Evolutionary conservation across 2,113 vertebrate species (phyloP), one percentile per base, ranked within the genome.

Genomic region (Holacanthus passer): DNA sequence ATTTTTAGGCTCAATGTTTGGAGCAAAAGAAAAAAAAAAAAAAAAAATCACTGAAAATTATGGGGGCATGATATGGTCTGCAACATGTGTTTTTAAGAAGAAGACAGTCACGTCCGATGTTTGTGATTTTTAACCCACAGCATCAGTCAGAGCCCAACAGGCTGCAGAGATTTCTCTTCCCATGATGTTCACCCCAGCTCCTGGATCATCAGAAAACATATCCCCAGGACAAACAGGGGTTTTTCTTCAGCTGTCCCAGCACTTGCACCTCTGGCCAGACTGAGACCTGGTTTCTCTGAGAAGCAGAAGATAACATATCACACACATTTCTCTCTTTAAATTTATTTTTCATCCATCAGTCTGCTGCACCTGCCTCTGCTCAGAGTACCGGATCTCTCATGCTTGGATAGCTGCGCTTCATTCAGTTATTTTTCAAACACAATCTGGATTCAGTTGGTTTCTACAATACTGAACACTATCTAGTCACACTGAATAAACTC

Each of bases 171-270:
- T 63, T 47, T n/a, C 5, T 70, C 59, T 60, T 41, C 27, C 29
- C 35, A 20, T 11, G 4, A 9, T 50, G 12, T 53, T 80, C 32
- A 86, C 1, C 16, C n/a, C 3, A 79, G 31, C 58, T 88, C 7
- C 19, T 56, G 43, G 41, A 80, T 77, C 27, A 85, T 37, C 17
- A 94, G 41, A 7, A 90, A 73, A 59, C 67, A 64, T 6, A 79
- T n/a, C 22, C 78, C 8, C 4, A 88, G 66, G 43, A 87, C 35
- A 5, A 83, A 62, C 24, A 89, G 24, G 52, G 43, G 27, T 39
- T 77, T 81, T 24, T 31, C 63, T 48, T 74, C 37, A 53, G 77
- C 32, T 52, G 48, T 39, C 29, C 75, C 67, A 35, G 47, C 37
- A 9, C 47, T 47, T 5, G 53, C 68, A 48, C 19, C 76, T 8